These are phyloP conservation scores for Phrynocephalus versicolor DNA, from an alignment of 2,113 vertebrate genomes.

Conservation along the genomic window DNA sequence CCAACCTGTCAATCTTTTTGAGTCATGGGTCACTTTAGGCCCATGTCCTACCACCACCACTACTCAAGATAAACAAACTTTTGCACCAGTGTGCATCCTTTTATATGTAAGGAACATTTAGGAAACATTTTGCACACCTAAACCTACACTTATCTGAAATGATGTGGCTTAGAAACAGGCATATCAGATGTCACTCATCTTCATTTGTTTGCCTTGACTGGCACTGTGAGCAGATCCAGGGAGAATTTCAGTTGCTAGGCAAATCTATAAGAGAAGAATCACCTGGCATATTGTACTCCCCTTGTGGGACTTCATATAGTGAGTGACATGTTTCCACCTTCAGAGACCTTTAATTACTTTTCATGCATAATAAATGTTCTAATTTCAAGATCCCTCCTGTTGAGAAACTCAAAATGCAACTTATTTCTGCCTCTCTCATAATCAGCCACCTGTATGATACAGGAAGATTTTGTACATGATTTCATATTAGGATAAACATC, in stretches of 20 bases:
- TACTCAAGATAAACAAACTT: no score
- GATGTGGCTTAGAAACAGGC: not conserved
- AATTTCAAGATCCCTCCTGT: slow-evolving; percentile 5
- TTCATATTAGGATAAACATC: slow-evolving; percentile 24
- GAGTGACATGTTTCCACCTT: not conserved
- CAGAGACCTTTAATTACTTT: slow-evolving; percentile 14
- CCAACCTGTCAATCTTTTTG: no score
- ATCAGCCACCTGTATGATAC: slow-evolving; percentile 25
- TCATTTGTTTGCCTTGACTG: not conserved
- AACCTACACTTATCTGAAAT: not conserved
- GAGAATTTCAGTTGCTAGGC: not conserved
- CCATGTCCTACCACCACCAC: no score
- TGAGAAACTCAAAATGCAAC: slow-evolving; percentile 34
- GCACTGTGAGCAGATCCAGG: not conserved
- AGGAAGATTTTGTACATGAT: slow-evolving; percentile 31
- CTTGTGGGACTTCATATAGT: slow-evolving; percentile 6
- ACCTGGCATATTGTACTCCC: not conserved
- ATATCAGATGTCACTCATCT: not conserved
- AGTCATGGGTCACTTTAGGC: no score
- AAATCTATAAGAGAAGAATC: not conserved
- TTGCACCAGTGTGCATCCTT: no score
- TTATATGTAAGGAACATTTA: no score
- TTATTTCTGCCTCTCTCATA: slow-evolving; percentile 39
- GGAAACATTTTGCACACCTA: not conserved
- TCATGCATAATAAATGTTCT: slow-evolving; percentile 20